Evolutionary conservation across 2,113 vertebrate species (phyloP), one percentile per base, ranked within the genome.

Genomic region (Anas platyrhynchos): DNA sequence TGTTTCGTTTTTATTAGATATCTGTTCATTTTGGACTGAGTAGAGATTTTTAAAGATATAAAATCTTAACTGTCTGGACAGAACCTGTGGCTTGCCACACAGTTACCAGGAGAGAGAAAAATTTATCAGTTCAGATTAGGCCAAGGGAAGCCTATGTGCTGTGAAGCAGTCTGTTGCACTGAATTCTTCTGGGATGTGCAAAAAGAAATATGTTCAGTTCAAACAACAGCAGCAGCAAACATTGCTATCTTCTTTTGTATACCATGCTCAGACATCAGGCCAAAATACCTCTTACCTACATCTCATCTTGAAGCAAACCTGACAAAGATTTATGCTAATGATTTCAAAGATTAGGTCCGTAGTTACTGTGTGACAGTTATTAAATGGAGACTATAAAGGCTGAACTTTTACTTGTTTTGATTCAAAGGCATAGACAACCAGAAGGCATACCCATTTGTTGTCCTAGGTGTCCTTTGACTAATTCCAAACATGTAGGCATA

Each of bases 81-180:
- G 91, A 87, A 46, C 4, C 38, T 5, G 1, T 50, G 10, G 54
- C 21, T 89, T 65, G 8, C n/a, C 68, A 84, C 50, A 59, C n/a
- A 68, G 18, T 22, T 85, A 82, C 16, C 2, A 4, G 31, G 6
- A 59, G 23, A 86, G n/a, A 38, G 52, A 41, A 83, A 90, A 84
- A 63, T 3, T 41, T 4, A 48, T 52, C 26, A 6, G 3, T 58
- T 63, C 16, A 31, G 46, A 44, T 78, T 59, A 92, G 52, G 29
- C 7, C 18, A 63, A 63, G 27, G n/a, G 43, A 74, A 75, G 16
- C 16, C 36, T 46, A 55, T 5, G 11, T 43, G 14, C 6, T n/a
- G 16, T 0, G 0, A 79, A 65, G 31, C 0, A 8, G 21, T n/a
- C 25, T 67, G n/a, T 20, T 63, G 7, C 4, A 3, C 3, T 36